Base-by-base conservation (phyloP, 1,140 invertebrate species). In the Pogonus chalceus region DNA sequence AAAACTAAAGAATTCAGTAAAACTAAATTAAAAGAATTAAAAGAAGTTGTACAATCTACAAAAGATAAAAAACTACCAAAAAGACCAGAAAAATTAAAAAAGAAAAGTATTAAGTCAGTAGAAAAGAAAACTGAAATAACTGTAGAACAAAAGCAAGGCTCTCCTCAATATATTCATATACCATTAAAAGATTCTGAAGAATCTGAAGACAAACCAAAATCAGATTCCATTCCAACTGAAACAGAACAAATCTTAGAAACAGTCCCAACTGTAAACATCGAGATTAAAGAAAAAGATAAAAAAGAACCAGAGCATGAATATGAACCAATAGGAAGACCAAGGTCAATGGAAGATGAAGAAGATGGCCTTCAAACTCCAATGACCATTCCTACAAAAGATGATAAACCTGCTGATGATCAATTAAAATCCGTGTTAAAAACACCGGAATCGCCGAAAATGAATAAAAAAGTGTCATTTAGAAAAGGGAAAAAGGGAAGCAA, bases 391-490 rank as follows among this genome's bases (percentile, higher is more conserved):
- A 52, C 49, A 53, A 35, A 62, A 57, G 50, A 56, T 46, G 24
- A 60, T 54, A 62, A 61, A 56, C 35, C 56, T 58, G 23, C 56
- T 48, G 35, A 56, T 53, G 22, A 61, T 56, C 57, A 37, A 52
- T 51, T 52, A 31, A 54, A 58, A 43, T 20, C 24, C 12, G 3
- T 31, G 23, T 23, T 26, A n/a, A 35, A 52, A 24, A 48, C 50
- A 12, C 47, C 52, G 54, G 70, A 71, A 59, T 74, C 72, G 61
- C 72, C 67, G 50, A 70, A 51, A 51, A 59, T 56, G 65, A 77
- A 67, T 69, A 76, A 62, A 65, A 71, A 61, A 55, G 64, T 62
- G 60, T 73, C 52, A 53, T 77, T 62, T 66, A 51, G 69, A 72
- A 51, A 23, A 72, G 71, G 68, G 69, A 72, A 65, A 68, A 68